These are phyloP conservation scores for Axinella damicornis DNA, from an alignment of 37 sponge, comb jelly and placozoan species.

Conservation along the genomic window DNA sequence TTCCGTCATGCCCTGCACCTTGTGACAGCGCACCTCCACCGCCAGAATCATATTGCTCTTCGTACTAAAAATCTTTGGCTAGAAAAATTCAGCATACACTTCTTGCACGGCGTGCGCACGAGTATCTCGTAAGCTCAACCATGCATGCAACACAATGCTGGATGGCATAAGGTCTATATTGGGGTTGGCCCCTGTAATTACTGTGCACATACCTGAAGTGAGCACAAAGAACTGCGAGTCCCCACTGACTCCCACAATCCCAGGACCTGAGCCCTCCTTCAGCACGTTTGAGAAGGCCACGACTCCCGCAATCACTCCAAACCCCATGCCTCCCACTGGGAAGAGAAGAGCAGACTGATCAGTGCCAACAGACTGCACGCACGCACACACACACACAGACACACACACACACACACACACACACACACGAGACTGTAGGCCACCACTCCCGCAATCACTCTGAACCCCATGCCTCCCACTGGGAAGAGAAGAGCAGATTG, in stretches of 20 bases:
- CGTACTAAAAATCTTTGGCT: too few species aligned
- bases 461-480: slow-evolving; percentile 84
- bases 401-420: slow-evolving; percentile 7
- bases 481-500: too few species aligned
- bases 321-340: slow-evolving; percentile 79
- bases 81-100: too few species aligned
- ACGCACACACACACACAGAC: neutral
- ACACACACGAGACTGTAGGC: too few species aligned
- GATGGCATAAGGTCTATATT: too few species aligned
- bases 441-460: slow-evolving; percentile 54
- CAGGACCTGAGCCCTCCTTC: slow-evolving; percentile 56
- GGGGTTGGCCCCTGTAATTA: neutral
- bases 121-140: too few species aligned
- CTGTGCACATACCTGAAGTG: slow-evolving; percentile 25
- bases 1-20: too few species aligned
- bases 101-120: too few species aligned
- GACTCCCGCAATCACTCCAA: slow-evolving; percentile 65
- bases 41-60: too few species aligned
- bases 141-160: too few species aligned
- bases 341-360: neutral
- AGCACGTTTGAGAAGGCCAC: slow-evolving; percentile 69
- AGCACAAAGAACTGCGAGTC: slow-evolving; percentile 53
- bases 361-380: neutral
- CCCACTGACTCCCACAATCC: slow-evolving; percentile 42
- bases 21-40: too few species aligned